phyloP scores from a whole-genome alignment of 2,888 invertebrate genomes.

The Balanococcus diminutus region DNA sequence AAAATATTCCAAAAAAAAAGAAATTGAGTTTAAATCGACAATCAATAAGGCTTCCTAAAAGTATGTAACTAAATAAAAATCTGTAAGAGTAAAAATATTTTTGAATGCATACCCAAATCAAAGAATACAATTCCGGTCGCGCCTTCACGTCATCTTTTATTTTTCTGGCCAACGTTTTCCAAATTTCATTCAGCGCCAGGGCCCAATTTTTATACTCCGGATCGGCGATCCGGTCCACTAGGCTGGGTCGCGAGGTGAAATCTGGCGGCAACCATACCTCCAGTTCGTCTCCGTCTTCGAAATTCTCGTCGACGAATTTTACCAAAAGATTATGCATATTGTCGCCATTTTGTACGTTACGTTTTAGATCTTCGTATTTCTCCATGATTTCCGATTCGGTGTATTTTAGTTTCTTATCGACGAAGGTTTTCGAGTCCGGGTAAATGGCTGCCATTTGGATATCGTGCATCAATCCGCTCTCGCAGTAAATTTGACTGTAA shows the following conservation, averaged over 20 bases:
- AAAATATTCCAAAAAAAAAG: too few species aligned
- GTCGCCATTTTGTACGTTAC: slow-evolving; percentile 44
- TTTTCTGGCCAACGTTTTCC: slow-evolving; percentile 65
- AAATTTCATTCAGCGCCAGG: slow-evolving; percentile 59
- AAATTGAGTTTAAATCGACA: too few species aligned
- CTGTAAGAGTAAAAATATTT: too few species aligned
- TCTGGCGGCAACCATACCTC: slow-evolving; percentile 60
- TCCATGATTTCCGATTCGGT: slow-evolving; percentile 57
- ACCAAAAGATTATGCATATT: slow-evolving; percentile 53
- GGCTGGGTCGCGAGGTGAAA: slow-evolving; percentile 61
- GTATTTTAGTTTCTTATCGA: slow-evolving; percentile 72
- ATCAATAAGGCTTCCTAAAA: too few species aligned
- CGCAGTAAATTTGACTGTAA: slow-evolving; percentile 73
- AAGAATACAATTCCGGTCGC: slow-evolving; percentile 67
- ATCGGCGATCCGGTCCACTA: slow-evolving; percentile 62
- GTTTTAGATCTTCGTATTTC: slow-evolving; percentile 57
- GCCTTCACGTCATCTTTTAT: slow-evolving; percentile 64
- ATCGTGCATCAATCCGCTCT: slow-evolving; percentile 74
- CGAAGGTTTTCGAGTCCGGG: slow-evolving; percentile 81
- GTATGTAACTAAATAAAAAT: too few species aligned
- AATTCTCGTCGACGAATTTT: slow-evolving; percentile 58
- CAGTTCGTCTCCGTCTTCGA: slow-evolving; percentile 59
- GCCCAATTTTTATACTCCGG: slow-evolving; percentile 63
- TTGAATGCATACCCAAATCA: slow-evolving; percentile 69
- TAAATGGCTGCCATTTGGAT: slow-evolving; percentile 73